Conservation (phyloP, 1,140 invertebrate species). For the Campoletis sonorensis region DNA sequence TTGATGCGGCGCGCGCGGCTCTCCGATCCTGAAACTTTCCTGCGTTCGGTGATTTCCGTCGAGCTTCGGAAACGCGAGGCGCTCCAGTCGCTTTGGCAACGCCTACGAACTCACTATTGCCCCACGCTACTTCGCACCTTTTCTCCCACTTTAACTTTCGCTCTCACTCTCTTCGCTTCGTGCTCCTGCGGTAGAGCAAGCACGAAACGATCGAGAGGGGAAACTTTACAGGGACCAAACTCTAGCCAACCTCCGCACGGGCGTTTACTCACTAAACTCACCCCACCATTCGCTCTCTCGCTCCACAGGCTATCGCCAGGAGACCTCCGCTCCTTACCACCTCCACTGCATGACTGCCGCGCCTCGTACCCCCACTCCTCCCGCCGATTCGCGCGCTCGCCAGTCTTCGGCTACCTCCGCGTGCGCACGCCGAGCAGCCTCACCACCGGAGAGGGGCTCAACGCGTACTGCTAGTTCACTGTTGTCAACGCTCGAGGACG, state of each 20-base stretch:
- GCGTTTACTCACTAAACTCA: constrained; percentile 60
- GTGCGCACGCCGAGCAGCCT: constrained; percentile 14
- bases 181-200: constrained; percentile 23
- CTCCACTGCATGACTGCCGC: not conserved
- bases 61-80: constrained; percentile 35
- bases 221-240: constrained; percentile 1
- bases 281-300: not conserved
- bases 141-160: constrained; percentile 1
- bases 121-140: not conserved
- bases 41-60: constrained; percentile 55
- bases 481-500: constrained; percentile 8
- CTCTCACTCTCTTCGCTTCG: constrained; percentile 24
- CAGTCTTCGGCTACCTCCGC: not conserved
- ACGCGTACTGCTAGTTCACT: not conserved
- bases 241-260: constrained; percentile 65
- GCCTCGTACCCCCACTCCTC: constrained; percentile 43
- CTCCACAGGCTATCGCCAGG: not conserved
- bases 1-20: not conserved
- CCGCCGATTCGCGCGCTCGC: not conserved
- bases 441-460: not conserved
- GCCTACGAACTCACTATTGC: constrained; percentile 53
- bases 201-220: constrained; percentile 34
- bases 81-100: constrained; percentile 57
- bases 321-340: not conserved
- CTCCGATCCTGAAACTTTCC: not conserved